Conservation (phyloP, 2,797 vertebrate genomes). For the Tenualosa ilisha region DNA sequence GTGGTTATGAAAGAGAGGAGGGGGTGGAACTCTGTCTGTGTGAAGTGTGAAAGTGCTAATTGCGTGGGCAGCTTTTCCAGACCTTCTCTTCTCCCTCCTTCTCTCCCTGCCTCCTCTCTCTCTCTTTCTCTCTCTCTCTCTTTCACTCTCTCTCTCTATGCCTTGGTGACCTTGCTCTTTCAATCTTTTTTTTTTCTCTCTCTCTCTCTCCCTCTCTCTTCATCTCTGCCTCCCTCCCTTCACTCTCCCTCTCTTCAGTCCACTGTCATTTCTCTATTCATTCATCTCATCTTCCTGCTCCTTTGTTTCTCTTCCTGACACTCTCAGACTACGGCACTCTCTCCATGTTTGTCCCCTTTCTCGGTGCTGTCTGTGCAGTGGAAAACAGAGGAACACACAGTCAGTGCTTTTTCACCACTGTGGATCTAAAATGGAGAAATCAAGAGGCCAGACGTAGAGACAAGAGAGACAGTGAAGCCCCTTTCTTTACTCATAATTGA, state of each 20-base stretch:
- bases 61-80: slow-evolving; percentile 17
- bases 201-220: not conserved
- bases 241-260: not conserved
- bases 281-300: not conserved
- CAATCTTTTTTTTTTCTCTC: not conserved
- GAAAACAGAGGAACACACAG: not conserved
- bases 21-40: slow-evolving; percentile 23
- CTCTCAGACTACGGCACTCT: no score
- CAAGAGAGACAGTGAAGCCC: not conserved
- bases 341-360: no score
- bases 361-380: not conserved
- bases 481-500: not conserved
- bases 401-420: not conserved
- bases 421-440: not conserved
- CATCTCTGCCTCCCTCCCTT: not conserved
- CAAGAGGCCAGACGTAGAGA: not conserved
- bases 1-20: slow-evolving; percentile 12
- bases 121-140: not conserved
- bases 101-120: not conserved
- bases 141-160: not conserved
- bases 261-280: not conserved
- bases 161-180: not conserved
- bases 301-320: not conserved
- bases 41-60: slow-evolving; percentile 23
- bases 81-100: not conserved